Conservation (phyloP, 2,113 vertebrate species). For the Oenanthe melanoleuca region DNA sequence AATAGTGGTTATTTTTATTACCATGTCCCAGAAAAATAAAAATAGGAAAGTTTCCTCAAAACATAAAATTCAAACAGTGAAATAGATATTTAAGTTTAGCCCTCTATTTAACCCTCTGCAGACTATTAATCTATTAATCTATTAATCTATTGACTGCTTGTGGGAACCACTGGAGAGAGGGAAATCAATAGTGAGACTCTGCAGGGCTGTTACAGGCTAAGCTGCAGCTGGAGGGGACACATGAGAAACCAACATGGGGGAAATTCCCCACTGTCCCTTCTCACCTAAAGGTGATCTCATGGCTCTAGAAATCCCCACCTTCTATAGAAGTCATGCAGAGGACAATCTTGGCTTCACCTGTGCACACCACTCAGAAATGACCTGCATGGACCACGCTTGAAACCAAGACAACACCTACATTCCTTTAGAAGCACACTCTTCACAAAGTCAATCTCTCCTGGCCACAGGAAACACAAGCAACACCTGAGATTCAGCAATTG, state of each 20-base stretch:
- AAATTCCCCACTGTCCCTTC: not conserved
- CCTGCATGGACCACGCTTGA: not conserved
- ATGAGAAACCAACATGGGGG: not conserved
- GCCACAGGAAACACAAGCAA: not conserved
- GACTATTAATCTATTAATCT: not conserved
- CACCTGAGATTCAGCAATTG: not conserved
- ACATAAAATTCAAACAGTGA: not conserved
- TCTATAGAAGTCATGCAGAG: not conserved
- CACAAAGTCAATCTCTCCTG: not conserved
- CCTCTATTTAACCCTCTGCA: not conserved
- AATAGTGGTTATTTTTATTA: conserved; percentile 34
- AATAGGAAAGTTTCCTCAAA: not conserved
- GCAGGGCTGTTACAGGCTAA: not conserved
- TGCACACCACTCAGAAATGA: not conserved
- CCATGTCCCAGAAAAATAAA: conserved; percentile 3
- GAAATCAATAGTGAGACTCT: not conserved
- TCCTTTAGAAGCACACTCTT: not conserved
- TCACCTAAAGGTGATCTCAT: not conserved
- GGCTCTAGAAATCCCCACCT: not conserved
- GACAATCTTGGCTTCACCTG: not conserved
- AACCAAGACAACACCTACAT: not conserved
- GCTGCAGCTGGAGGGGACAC: not conserved
- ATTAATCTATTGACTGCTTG: not conserved
- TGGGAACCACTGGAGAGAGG: not conserved
- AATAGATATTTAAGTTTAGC: conserved; percentile 3